These are phyloP conservation scores for Sylvia borin DNA, from an alignment of 2,797 vertebrate genomes.

Conservation along the genomic window DNA sequence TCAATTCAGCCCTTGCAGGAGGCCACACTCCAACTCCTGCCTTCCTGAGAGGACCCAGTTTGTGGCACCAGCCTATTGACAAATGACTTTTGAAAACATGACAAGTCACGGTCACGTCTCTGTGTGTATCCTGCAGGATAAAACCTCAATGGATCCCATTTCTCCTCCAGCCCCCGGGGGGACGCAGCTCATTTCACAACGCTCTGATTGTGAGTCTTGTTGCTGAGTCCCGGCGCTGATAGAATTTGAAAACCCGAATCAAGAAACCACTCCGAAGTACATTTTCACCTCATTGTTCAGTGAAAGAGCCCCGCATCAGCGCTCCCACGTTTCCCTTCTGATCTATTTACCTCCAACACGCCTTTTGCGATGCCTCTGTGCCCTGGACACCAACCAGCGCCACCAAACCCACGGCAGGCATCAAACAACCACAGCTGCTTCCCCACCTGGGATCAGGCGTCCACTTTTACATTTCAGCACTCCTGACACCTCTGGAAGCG, in stretches of 20 bases:
- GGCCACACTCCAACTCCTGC: background rate
- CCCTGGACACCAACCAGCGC: background rate
- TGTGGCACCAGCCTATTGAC: background rate
- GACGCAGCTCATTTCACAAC: background rate
- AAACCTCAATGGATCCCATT: background rate
- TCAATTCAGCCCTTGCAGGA: background rate
- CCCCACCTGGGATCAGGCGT: background rate
- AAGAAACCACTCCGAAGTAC: background rate
- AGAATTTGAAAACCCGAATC: background rate
- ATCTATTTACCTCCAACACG: background rate
- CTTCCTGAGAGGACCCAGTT: background rate
- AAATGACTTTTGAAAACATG: background rate
- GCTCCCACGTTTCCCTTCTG: background rate
- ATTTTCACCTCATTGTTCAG: background rate
- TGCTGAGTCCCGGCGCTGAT: background rate
- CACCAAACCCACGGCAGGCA: background rate
- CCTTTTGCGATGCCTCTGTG: background rate
- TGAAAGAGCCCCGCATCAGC: background rate
- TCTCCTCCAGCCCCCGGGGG: background rate
- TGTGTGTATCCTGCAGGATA: background rate
- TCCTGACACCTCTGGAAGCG: background rate
- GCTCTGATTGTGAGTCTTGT: background rate
- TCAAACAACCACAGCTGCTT: rapidly evolving
- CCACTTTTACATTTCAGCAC: background rate
- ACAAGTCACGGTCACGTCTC: background rate